A percentile compares a stretch with the other conserved stretches of the same genome.
phyloP scores from a whole-genome alignment of 2,888 invertebrate genomes.

The Esperia sulphurella region DNA sequence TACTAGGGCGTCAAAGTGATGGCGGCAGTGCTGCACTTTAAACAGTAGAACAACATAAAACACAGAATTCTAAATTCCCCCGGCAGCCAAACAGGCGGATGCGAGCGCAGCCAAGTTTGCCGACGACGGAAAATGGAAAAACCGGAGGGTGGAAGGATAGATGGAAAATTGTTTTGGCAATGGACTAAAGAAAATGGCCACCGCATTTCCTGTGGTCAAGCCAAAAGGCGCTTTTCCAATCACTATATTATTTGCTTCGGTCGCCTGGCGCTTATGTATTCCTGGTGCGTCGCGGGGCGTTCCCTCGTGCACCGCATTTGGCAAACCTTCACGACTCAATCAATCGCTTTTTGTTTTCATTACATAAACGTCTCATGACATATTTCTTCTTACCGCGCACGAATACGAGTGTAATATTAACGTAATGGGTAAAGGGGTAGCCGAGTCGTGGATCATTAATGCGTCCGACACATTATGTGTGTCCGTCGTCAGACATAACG shows the following conservation, averaged over 20 bases:
- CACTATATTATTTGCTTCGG: slow-evolving; percentile 41
- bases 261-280: slow-evolving; percentile 47
- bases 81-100: slow-evolving; percentile 38
- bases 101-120: slow-evolving; percentile 53
- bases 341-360: slow-evolving; percentile 30
- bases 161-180: slow-evolving; percentile 70
- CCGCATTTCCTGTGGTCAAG: slow-evolving; percentile 76
- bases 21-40: slow-evolving; percentile 29
- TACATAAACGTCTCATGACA: slow-evolving; percentile 9
- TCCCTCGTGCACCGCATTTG: slow-evolving; percentile 18
- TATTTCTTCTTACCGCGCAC: slow-evolving; percentile 10
- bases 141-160: slow-evolving; percentile 53
- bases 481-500: slow-evolving; percentile 24
- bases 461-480: slow-evolving; percentile 16
- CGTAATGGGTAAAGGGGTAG: slow-evolving; percentile 4
- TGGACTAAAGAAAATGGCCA: slow-evolving; percentile 61
- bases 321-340: slow-evolving; percentile 28
- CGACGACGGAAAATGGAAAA: slow-evolving; percentile 64
- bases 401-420: background rate
- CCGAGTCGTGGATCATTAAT: slow-evolving; percentile 24
- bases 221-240: slow-evolving; percentile 72
- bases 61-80: slow-evolving; percentile 47
- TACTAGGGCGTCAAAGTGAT: slow-evolving; percentile 31
- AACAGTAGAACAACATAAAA: slow-evolving; percentile 38
- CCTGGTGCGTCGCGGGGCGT: slow-evolving; percentile 36